phyloP scores from a whole-genome alignment of 2,113 vertebrate species.

The Dissostichus mawsoni region DNA sequence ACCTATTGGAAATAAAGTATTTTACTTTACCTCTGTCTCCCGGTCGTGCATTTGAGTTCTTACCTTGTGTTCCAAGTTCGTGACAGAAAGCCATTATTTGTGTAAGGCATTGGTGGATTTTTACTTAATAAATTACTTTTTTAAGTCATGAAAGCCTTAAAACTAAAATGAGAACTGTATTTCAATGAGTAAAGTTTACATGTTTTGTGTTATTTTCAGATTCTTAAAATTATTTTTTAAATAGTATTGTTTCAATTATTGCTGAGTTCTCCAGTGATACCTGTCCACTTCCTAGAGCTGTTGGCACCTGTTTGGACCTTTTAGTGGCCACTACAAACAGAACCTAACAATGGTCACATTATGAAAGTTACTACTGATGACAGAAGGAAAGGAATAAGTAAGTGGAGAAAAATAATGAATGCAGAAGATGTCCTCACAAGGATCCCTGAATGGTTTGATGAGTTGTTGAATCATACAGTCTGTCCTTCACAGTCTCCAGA shows the following conservation, averaged over 20 bases:
- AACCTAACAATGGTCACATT: not conserved
- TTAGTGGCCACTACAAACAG: not conserved
- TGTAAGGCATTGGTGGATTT: not conserved
- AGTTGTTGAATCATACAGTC: not conserved
- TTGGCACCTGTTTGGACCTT: not conserved
- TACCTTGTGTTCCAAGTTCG: no score
- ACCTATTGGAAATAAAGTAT: no score
- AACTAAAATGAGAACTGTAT: not conserved
- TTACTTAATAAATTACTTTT: not conserved
- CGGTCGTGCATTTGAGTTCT: no score
- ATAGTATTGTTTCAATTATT: not conserved
- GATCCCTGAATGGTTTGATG: not conserved
- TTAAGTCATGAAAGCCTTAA: not conserved
- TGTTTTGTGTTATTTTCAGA: not conserved
- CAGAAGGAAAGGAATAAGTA: not conserved
- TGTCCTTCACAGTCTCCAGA: not conserved
- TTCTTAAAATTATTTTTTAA: not conserved
- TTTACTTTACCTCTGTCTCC: no score
- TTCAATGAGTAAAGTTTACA: not conserved
- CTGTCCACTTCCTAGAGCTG: not conserved
- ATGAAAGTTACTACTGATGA: not conserved
- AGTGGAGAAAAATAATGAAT: not conserved
- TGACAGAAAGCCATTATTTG: not conserved
- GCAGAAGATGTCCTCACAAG: not conserved
- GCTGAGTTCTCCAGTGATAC: not conserved